phyloP scores from a whole-genome alignment of 2,888 invertebrate species.

The Neoscelio sp. region DNA sequence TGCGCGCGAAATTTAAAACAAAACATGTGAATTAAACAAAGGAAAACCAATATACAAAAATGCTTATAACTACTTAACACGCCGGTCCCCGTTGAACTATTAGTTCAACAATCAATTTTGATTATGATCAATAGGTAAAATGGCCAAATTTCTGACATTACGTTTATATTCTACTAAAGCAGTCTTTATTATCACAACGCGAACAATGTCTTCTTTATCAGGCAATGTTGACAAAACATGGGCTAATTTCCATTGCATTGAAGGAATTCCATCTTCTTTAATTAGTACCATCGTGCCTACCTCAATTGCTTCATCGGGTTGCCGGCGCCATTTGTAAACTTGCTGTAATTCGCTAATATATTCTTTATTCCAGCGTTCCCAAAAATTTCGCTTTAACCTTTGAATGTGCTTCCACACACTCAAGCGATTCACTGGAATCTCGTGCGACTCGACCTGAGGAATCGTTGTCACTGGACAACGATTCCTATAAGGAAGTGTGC shows the following conservation, averaged over 20 bases:
- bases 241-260: constrained; percentile 28
- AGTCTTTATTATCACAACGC: background rate
- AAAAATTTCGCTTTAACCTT: constrained; percentile 57
- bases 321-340: constrained; percentile 51
- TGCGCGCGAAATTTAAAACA: no score
- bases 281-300: constrained; percentile 59
- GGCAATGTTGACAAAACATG: background rate
- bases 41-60: no score
- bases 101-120: constrained; percentile 2
- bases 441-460: no score
- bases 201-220: background rate
- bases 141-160: background rate
- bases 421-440: no score
- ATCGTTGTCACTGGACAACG: no score
- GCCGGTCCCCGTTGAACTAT: constrained; percentile 5
- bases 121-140: background rate
- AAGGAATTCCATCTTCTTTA: constrained; percentile 5
- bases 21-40: no score
- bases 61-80: background rate
- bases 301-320: constrained; percentile 67
- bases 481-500: no score
- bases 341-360: constrained; percentile 54
- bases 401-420: constrained; percentile 54
- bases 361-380: constrained; percentile 57
- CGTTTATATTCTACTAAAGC: background rate